phyloP scores from a whole-genome alignment of 2,797 vertebrate genomes.

The Gambusia yucatana region DNA sequence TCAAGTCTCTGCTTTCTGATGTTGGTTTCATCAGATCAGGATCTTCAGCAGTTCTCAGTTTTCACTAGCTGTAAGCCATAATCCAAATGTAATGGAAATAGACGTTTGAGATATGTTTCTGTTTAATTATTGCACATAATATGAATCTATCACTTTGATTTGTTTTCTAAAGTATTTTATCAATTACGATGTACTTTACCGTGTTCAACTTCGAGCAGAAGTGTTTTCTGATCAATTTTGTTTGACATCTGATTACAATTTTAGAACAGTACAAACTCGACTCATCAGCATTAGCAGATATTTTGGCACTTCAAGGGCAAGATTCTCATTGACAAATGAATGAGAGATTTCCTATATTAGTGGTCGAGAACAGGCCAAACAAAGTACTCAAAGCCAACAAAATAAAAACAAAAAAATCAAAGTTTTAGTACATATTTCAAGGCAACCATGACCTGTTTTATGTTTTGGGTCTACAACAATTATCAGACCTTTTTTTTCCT shows the following conservation, averaged over 20 bases:
- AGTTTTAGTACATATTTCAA: background rate
- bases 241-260: background rate
- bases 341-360: background rate
- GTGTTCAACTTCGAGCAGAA: background rate
- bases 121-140: too few relatives aligned
- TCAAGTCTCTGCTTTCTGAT: too few relatives aligned
- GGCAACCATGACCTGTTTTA: background rate
- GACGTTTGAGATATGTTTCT: too few relatives aligned
- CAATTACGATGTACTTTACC: background rate
- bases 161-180: background rate
- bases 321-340: background rate
- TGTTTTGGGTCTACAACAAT: background rate
- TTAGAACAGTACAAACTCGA: background rate
- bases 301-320: background rate
- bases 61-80: too few relatives aligned
- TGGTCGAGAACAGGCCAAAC: background rate
- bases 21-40: too few relatives aligned
- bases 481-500: background rate
- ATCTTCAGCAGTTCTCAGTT: too few relatives aligned
- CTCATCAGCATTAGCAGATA: background rate
- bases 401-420: background rate
- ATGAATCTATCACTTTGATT: too few relatives aligned
- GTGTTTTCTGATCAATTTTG: background rate
- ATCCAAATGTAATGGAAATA: too few relatives aligned
- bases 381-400: background rate